Percentiles rank a stretch among this genome's conserved stretches.
Evolutionary conservation across 2,888 invertebrate species (phyloP).

Genomic region (Troides aeacus): DNA sequence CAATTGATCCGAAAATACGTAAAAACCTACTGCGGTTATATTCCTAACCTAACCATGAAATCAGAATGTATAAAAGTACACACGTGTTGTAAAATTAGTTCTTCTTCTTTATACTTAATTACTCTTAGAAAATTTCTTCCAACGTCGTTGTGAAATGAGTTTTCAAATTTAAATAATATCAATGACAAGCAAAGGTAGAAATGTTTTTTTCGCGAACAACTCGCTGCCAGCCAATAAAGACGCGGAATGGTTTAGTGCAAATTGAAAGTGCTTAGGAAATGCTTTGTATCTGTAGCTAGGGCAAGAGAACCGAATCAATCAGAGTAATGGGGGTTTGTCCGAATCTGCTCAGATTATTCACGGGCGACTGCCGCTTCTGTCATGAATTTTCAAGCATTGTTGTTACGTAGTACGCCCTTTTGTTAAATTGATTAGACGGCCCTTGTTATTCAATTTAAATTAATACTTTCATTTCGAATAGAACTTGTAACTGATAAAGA

Average conservation of each 20-base stretch:
- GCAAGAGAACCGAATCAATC: constrained; percentile 68
- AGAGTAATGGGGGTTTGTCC: constrained; percentile 71
- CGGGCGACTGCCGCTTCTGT: constrained; percentile 49
- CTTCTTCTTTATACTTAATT: too few species aligned
- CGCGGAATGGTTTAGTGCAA: constrained; percentile 62
- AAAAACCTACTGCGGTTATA: too few species aligned
- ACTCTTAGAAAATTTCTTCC: too few species aligned
- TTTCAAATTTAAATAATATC: constrained; percentile 37
- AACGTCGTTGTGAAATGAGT: too few species aligned
- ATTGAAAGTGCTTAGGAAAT: constrained; percentile 73
- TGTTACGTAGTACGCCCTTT: constrained; percentile 45
- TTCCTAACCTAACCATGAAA: too few species aligned
- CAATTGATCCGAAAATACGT: too few species aligned
- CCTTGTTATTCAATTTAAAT: constrained; percentile 36
- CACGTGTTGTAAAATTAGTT: too few species aligned
- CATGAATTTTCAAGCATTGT: constrained; percentile 52
- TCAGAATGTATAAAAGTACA: too few species aligned
- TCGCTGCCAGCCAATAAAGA: constrained; percentile 60
- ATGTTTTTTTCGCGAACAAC: constrained; percentile 28
- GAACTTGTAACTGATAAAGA: neutral
- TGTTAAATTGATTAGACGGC: constrained; percentile 55
- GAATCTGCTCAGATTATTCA: constrained; percentile 69
- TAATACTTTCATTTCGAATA: neutral
- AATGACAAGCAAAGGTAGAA: neutral
- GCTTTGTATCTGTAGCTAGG: constrained; percentile 73